Base-by-base conservation (phyloP, 2,113 vertebrate genomes). In the Columba janthina region DNA sequence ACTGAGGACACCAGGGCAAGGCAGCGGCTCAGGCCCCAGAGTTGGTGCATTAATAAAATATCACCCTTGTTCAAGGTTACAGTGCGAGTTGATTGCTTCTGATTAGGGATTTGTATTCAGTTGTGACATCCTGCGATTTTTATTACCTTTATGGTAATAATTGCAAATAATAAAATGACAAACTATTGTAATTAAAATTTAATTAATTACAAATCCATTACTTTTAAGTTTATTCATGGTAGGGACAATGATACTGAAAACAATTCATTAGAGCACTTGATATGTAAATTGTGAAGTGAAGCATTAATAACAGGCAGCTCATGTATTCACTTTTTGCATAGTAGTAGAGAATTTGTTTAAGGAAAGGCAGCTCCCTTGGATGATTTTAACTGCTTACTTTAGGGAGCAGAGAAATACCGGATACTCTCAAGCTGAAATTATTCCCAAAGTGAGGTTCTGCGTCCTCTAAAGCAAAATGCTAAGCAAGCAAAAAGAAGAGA, bases 51-150 rank as follows among this genome's bases (percentile, higher is more conserved):
- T 25, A 84, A 81, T 90, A 90, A 93, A 77, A 60, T 19, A 46
- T 75, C 95, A 92, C 57, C 96, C 93, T 97, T 97, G 95, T 21
- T 77, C 96, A 96, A 97, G 96, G 96, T 97, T 95, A 95, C 4
- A 1, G 76, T 1, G 0, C 0, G 2, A 89, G 76, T 1, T 93
- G 96, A 92, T 96, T 90, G 91, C 93, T 94, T 71, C 93, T 94
- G 93, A 96, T 96, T 94, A 95, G 89, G 80, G 94, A 97, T 97
- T 93, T 95, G 96, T 92, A 97, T 97, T 96, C 95, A 84, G 76
- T 94, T 93, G 93, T 92, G 89, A 92, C 70, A 92, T 58, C 83
- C 94, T 74, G 76, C 60, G 46, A 44, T 92, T 97, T 97, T 97
- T 95, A 97, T 95, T 95, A 56, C 95, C 89, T 96, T 92, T 92